These are phyloP conservation scores for Marisa cornuarietis DNA, from an alignment of 1,140 invertebrate species.

Conservation along the genomic window DNA sequence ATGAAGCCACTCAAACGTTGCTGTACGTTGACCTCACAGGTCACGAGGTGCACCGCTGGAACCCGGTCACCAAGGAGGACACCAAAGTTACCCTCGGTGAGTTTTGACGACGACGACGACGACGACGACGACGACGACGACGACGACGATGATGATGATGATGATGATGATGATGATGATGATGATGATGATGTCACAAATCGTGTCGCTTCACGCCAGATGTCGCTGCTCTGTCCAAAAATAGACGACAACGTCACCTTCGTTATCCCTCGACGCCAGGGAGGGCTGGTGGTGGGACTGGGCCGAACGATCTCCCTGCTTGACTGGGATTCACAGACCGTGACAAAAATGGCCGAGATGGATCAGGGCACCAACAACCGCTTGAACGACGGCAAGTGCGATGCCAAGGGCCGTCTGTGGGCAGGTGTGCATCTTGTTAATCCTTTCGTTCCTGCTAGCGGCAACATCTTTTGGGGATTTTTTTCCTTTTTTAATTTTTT, in stretches of 20 bases:
- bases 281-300: constrained; percentile 42
- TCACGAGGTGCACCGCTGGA: constrained; percentile 70
- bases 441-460: neutral
- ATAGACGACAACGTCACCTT: constrained; percentile 54
- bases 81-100: constrained; percentile 33
- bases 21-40: constrained; percentile 75
- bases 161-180: neutral
- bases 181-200: neutral
- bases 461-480: neutral
- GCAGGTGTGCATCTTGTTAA: constrained; percentile 67
- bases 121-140: neutral
- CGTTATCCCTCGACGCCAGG: constrained; percentile 72
- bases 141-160: neutral
- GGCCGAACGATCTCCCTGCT: constrained; percentile 37
- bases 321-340: constrained; percentile 33
- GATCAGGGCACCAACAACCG: constrained; percentile 68
- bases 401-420: constrained; percentile 81
- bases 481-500: no score
- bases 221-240: constrained; percentile 1
- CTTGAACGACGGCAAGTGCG: constrained; percentile 91
- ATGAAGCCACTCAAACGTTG: constrained; percentile 70
- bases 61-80: constrained; percentile 67
- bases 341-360: constrained; percentile 64
- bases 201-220: no score
- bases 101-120: neutral